Evolutionary conservation across 2,113 vertebrate genomes (phyloP), one percentile per base, ranked within the genome.

Genomic region (Arothron firmamentum): DNA sequence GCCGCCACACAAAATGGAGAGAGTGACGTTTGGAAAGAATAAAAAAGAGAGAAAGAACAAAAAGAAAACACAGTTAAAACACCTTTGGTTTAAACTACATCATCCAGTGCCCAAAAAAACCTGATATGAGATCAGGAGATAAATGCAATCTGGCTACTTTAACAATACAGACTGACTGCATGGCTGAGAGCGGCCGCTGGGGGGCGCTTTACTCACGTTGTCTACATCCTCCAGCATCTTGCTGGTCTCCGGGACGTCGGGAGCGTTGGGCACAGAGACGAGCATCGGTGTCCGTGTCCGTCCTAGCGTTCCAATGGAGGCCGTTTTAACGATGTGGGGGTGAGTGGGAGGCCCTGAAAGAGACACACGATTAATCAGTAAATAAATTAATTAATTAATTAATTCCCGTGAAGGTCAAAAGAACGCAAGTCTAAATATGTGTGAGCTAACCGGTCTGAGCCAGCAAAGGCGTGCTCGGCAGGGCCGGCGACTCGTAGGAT

Each of bases 151-250:
- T 43, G 16, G 46, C 18, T 42, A 1, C 20, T 47, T 65, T 48
- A 41, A 43, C 19, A 54, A 41, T 38, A 47, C 34, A 56, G 3
- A n/a, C 14, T 45, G 75, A 23, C 21, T 23, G 21, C 31, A 17
- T 1, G 28, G 11, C 20, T 61, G 45, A 5, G 6, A 23, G 25
- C 50, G 23, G 55, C 65, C 67, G 61, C 50, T 10, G 49, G 3
- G 51, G 65, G 79, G 47, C 23, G 59, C 62, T 51, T 21, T 87
- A 96, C 97, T 93, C 89, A 99, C 97, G 65, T 92, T 94, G 83
- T 96, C 94, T 0, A 94, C 92, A 77, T 97, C 96, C 70, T 98
- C 95, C 16, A 97, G 90, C 94, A 97, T 97, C 81, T 93, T 92
- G 51, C 93, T 92, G 79, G 92, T 94, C 87, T 98, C 96, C 46